These are phyloP conservation scores for Homarus americanus DNA, from an alignment of 1,140 invertebrate genomes.

Conservation along the genomic window DNA sequence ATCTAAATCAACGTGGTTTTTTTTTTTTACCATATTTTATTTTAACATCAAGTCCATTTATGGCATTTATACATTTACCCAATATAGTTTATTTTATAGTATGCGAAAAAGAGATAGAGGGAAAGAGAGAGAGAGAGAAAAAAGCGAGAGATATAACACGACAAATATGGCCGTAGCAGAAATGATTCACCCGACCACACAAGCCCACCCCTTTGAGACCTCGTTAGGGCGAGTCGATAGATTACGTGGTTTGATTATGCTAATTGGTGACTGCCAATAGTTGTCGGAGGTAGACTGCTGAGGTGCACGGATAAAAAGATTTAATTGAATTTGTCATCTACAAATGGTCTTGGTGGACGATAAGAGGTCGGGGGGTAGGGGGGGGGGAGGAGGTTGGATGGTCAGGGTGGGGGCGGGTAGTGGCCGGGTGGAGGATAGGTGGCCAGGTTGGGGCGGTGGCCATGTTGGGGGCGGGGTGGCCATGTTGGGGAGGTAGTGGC, in stretches of 20 bases:
- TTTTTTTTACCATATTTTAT: too few relatives aligned
- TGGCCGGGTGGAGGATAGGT: too few relatives aligned
- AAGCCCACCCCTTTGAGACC: conserved; percentile 36
- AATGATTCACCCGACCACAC: conserved; percentile 33
- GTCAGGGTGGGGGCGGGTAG: too few relatives aligned
- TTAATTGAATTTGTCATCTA: conserved; percentile 73
- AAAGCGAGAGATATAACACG: too few relatives aligned
- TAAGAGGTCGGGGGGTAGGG: conserved; percentile 29
- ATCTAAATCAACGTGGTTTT: too few relatives aligned
- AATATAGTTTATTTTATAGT: too few relatives aligned
- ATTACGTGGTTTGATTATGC: conserved; percentile 63
- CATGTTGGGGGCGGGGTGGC: background rate
- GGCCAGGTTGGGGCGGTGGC: too few relatives aligned
- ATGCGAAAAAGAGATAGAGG: too few relatives aligned
- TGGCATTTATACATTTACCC: too few relatives aligned
- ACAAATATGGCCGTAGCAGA: conserved; percentile 25
- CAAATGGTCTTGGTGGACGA: conserved; percentile 64
- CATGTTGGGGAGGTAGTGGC: background rate
- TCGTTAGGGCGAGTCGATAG: conserved; percentile 65
- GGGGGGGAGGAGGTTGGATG: background rate
- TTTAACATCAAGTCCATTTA: too few relatives aligned
- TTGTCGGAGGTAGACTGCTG: conserved; percentile 65
- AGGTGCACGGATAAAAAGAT: conserved; percentile 50
- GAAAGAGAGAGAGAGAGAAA: too few relatives aligned
- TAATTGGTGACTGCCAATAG: conserved; percentile 68